These are phyloP conservation scores for Drosophila yakuba DNA, from an alignment of 1,140 invertebrate species.

Conservation along the genomic window DNA sequence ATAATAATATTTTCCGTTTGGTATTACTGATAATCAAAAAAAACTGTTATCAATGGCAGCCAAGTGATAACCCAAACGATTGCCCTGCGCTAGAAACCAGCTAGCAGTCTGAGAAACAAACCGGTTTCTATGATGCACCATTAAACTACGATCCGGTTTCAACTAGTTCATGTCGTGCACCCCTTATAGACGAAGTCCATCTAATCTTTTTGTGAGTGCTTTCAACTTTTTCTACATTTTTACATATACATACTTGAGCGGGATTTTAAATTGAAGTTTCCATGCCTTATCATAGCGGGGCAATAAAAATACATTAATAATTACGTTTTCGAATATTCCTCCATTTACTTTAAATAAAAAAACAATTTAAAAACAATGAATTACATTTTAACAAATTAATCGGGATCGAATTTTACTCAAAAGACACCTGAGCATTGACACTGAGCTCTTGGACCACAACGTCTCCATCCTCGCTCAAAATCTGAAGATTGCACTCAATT, in stretches of 20 bases:
- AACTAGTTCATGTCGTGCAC: slow-evolving; percentile 57
- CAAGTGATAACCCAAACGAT: slow-evolving; percentile 51
- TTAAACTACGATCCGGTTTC: slow-evolving; percentile 54
- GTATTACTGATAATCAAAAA: slow-evolving; percentile 3
- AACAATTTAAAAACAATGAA: slow-evolving; percentile 2
- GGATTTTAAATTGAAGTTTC: slow-evolving; percentile 35
- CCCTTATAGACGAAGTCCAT: slow-evolving; percentile 23
- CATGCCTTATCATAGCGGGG: slow-evolving; percentile 34
- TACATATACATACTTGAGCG: background rate
- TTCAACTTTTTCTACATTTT: slow-evolving; percentile 48
- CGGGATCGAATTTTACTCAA: slow-evolving; percentile 17
- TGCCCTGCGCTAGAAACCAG: slow-evolving; percentile 45
- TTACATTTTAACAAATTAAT: background rate
- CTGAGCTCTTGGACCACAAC: slow-evolving; percentile 61
- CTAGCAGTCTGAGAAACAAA: slow-evolving; percentile 34
- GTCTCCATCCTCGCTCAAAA: slow-evolving; percentile 61
- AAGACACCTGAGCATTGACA: slow-evolving; percentile 66
- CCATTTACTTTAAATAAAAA: slow-evolving; percentile 20
- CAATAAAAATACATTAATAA: background rate
- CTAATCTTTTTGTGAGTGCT: slow-evolving; percentile 45
- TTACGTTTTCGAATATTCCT: slow-evolving; percentile 50
- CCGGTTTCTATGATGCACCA: slow-evolving; percentile 52
- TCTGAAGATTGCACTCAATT: slow-evolving; percentile 71
- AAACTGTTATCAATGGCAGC: slow-evolving; percentile 20
- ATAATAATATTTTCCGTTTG: slow-evolving; percentile 6